A percentile compares a stretch with the other conserved stretches of the same genome.
phyloP scores from a whole-genome alignment of 2,888 invertebrate species.

The Diachrysia chrysitis region DNA sequence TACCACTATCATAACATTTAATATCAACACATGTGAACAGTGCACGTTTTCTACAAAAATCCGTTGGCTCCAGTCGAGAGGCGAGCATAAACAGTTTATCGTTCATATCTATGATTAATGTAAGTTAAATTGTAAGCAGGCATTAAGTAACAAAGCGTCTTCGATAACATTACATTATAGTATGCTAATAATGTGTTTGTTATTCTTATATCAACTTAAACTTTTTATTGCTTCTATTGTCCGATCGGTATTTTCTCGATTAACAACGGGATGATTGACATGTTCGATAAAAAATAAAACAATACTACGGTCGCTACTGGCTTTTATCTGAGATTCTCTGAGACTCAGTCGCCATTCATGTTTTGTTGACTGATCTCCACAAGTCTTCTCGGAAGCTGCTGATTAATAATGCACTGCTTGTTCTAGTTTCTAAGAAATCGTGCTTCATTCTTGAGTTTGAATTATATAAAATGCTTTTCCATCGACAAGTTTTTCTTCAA shows the following conservation, averaged over 20 bases:
- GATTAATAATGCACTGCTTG: slow-evolving; percentile 50
- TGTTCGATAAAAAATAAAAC: slow-evolving; percentile 76
- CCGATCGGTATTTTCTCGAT: slow-evolving; percentile 75
- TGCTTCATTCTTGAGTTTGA: slow-evolving; percentile 39
- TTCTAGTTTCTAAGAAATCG: slow-evolving; percentile 52
- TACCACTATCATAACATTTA: slow-evolving; percentile 55
- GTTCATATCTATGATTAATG: slow-evolving; percentile 62
- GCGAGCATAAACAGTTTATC: slow-evolving; percentile 45
- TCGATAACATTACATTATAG: slow-evolving; percentile 64
- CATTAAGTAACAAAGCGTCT: slow-evolving; percentile 67
- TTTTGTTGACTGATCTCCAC: slow-evolving; percentile 53
- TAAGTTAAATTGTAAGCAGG: slow-evolving; percentile 64
- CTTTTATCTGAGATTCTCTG: slow-evolving; percentile 58
- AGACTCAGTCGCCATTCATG: slow-evolving; percentile 55
- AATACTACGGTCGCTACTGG: slow-evolving; percentile 73
- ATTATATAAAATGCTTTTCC: slow-evolving; percentile 40
- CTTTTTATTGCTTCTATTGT: slow-evolving; percentile 78
- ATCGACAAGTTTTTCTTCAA: slow-evolving; percentile 31
- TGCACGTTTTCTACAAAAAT: slow-evolving; percentile 40
- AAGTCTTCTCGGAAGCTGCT: slow-evolving; percentile 45
- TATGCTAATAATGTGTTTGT: slow-evolving; percentile 68
- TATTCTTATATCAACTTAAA: slow-evolving; percentile 65
- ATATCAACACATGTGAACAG: slow-evolving; percentile 42
- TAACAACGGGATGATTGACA: slow-evolving; percentile 76
- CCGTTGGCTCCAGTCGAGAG: slow-evolving; percentile 36